A percentile compares a stretch with the other conserved stretches of the same genome.
Evolutionary conservation across 1,140 invertebrate species (phyloP).

Genomic region (Lordiphosa stackelbergi): DNA sequence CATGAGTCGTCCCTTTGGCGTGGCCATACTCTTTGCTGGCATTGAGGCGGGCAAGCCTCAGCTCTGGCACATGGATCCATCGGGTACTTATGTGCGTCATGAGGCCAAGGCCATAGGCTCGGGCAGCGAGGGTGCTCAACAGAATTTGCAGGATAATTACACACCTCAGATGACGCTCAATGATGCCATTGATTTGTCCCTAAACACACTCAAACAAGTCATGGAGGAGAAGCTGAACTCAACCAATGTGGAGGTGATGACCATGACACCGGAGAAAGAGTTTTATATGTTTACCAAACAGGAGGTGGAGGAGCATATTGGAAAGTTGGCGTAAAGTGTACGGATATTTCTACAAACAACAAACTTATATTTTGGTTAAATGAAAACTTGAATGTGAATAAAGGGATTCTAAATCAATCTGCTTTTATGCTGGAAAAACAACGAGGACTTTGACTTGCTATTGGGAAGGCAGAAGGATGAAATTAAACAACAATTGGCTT

Average conservation of each 20-base stretch:
- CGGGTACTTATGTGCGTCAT: slow-evolving; percentile 97
- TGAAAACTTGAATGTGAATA: slow-evolving; percentile 53
- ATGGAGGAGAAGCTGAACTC: slow-evolving; percentile 99
- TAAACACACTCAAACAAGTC: slow-evolving; percentile 98
- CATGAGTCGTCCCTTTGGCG: slow-evolving; percentile 99
- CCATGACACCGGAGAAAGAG: slow-evolving; percentile 88
- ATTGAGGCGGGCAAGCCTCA: slow-evolving; percentile 92
- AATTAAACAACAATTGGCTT: not conserved
- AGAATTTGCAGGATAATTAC: slow-evolving; percentile 90
- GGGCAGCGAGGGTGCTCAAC: slow-evolving; percentile 98
- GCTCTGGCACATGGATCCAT: slow-evolving; percentile 98
- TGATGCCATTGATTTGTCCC: slow-evolving; percentile 93
- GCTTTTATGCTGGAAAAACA: not conserved
- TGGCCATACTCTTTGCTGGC: slow-evolving; percentile 94
- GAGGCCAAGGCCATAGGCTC: slow-evolving; percentile 99
- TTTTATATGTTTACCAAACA: slow-evolving; percentile 95
- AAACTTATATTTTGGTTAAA: slow-evolving; percentile 30
- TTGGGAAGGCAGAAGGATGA: too few relatives aligned
- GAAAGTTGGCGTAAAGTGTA: slow-evolving; percentile 49
- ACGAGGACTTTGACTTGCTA: too few relatives aligned
- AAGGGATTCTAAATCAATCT: slow-evolving; percentile 61
- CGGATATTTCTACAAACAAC: slow-evolving; percentile 1
- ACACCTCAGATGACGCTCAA: slow-evolving; percentile 93
- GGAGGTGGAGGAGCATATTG: slow-evolving; percentile 93
- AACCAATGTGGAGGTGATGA: slow-evolving; percentile 98